Percentiles rank a stretch among this genome's conserved stretches.
These are phyloP conservation scores for Agonopterix arenella DNA, from an alignment of 2,888 invertebrate species.

Conservation along the genomic window DNA sequence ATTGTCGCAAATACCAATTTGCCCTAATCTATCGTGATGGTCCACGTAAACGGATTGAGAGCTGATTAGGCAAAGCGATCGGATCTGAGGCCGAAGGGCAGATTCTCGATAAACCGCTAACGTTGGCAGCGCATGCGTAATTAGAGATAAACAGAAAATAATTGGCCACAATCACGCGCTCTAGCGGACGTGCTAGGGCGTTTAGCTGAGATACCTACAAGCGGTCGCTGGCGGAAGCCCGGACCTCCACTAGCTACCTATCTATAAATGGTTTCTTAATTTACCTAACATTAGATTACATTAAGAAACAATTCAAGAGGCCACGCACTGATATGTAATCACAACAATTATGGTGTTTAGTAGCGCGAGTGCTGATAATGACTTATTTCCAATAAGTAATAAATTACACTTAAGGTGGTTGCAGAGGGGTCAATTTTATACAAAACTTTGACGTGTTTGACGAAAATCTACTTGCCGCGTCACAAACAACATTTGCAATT, in stretches of 20 bases:
- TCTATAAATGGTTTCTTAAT: too few species aligned
- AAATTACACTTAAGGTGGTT: too few species aligned
- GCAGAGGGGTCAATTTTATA: too few species aligned
- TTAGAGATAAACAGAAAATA: conserved; percentile 77
- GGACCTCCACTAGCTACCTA: conserved; percentile 1
- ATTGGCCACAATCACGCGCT: conserved; percentile 73
- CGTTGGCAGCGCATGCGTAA: conserved; percentile 74
- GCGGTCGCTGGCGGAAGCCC: conserved; percentile 6
- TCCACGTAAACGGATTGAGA: conserved; percentile 58
- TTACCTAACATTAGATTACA: too few species aligned
- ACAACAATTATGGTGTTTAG: too few species aligned
- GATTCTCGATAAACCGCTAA: conserved; percentile 64
- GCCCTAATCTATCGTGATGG: conserved; percentile 55
- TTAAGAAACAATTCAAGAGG: too few species aligned
- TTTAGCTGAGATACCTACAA: conserved; percentile 9
- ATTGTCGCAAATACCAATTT: conserved; percentile 26
- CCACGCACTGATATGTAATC: too few species aligned
- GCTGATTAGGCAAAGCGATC: conserved; percentile 67
- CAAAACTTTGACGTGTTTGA: too few species aligned
- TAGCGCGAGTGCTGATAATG: too few species aligned
- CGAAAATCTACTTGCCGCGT: too few species aligned
- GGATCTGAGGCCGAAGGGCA: conserved; percentile 72
- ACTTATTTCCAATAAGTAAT: too few species aligned
- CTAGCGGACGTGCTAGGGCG: conserved; percentile 55
- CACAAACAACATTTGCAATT: too few species aligned